Evolutionary conservation across 1,140 invertebrate genomes (phyloP).

Genomic region (Copidosoma floridanum): DNA sequence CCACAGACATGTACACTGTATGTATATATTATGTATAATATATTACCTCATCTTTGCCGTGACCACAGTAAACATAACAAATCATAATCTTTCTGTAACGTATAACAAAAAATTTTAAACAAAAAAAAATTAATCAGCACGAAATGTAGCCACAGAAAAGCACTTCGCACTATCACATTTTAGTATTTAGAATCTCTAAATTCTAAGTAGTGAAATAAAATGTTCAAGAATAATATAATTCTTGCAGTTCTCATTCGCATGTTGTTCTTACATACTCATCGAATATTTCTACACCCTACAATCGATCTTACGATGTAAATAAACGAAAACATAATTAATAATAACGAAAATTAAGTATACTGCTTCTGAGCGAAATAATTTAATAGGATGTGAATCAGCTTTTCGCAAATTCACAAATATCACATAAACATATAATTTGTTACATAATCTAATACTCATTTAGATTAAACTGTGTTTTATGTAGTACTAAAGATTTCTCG

Average conservation of each 20-base stretch:
- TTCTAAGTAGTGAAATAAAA: constrained; percentile 19
- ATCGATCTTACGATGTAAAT: not conserved
- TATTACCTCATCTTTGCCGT: not conserved
- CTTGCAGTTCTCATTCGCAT: constrained; percentile 9
- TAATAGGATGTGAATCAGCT: not conserved
- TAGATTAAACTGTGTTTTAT: too few relatives aligned
- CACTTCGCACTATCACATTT: constrained; percentile 32
- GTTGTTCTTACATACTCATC: constrained; percentile 1
- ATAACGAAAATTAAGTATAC: constrained; percentile 19
- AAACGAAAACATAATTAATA: not conserved
- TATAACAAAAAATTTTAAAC: constrained; percentile 23
- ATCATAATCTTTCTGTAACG: constrained; percentile 31
- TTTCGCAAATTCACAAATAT: not conserved
- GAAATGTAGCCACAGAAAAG: constrained; percentile 24
- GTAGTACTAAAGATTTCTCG: too few relatives aligned
- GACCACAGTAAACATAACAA: constrained; percentile 25
- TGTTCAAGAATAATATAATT: constrained; percentile 13
- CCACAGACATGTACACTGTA: constrained; percentile 26
- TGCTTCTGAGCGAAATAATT: constrained; percentile 1
- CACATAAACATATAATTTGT: not conserved
- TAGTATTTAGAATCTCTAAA: constrained; percentile 27
- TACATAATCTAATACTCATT: not conserved
- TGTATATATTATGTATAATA: constrained; percentile 11
- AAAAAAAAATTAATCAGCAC: constrained; percentile 4
- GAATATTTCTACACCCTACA: constrained; percentile 1